Evolutionary conservation across 2,888 invertebrate species (phyloP).

Genomic region (Brachynemurus nebulosus): DNA sequence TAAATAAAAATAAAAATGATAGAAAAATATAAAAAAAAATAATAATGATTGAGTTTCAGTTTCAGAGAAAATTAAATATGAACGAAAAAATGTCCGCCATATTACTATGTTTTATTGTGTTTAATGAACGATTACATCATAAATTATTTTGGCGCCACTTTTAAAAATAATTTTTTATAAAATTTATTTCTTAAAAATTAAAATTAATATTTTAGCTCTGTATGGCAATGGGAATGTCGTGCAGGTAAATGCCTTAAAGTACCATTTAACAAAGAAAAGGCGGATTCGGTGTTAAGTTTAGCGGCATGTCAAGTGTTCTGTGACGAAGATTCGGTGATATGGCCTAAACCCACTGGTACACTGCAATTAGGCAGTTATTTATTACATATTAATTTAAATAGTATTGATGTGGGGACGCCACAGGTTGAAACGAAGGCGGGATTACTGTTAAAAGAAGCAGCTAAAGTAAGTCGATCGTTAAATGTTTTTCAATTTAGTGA

Average conservation of each 20-base stretch:
- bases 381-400: slow-evolving; percentile 35
- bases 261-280: slow-evolving; percentile 22
- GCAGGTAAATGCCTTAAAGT: slow-evolving; percentile 39
- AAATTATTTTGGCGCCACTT: no score
- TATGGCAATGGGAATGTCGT: slow-evolving; percentile 42
- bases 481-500: neutral
- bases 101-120: no score
- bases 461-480: slow-evolving; percentile 9
- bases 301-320: slow-evolving; percentile 51
- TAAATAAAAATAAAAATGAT: no score
- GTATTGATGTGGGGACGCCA: slow-evolving; percentile 34
- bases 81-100: no score
- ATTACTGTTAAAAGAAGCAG: slow-evolving; percentile 23
- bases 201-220: no score
- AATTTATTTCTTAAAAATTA: no score
- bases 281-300: slow-evolving; percentile 33
- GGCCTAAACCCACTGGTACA: slow-evolving; percentile 50
- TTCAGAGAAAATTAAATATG: no score
- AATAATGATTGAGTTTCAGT: no score
- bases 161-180: no score
- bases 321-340: slow-evolving; percentile 41
- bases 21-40: no score
- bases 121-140: no score
- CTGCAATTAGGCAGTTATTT: slow-evolving; percentile 39
- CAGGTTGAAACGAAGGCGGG: slow-evolving; percentile 24